Base-by-base conservation (phyloP, 2,113 vertebrate genomes). In the Erythrolamprus reginae region DNA sequence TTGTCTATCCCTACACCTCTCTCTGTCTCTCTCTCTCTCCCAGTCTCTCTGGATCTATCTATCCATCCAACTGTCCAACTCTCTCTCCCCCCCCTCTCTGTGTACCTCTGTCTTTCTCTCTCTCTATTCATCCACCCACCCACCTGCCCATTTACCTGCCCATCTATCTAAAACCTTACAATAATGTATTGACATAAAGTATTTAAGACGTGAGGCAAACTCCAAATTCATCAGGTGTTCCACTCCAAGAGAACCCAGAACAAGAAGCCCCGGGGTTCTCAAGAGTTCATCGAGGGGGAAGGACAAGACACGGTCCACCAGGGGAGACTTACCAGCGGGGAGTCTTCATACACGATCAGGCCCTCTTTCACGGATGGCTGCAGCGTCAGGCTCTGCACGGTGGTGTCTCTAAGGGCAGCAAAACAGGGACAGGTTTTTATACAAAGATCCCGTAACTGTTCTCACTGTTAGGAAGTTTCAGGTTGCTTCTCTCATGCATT, bases 341-440 rank as follows among this genome's bases (percentile, higher is more conserved):
- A 99, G 95, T 99, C 99, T 95, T 99, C 99, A 86, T 99, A 99
- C 0, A 96, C 95, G 93, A 99, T 99, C 93, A 98, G 96, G 86
- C 99, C 99, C 7, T 98, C 98, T 94, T 97, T 97, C 91, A 99
- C 98, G 9, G 99, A 99, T 82, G 99, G 99, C 95, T 99, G 99
- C 70, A 99, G 96, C 4, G 99, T 99, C 93, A 99, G 97, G 26
- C 98, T 98, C 96, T 99, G 99, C 42, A 99, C 98, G 0, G 99
- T 99, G 2, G 99, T 99, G 91, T 99, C 99, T 93, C 99, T 99
- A 95, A 87, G 96, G 93, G 93, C 3, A 94, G 89, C 86, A 24
- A 45, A 96, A 85, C 42, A 94, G 87, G 94, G 48, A 94, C 82
- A 0, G 92, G 55, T 90, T 90, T 88, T 86, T 3, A 85, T 42